Evolutionary conservation across 1,140 invertebrate genomes (phyloP), one percentile per base, ranked within the genome.

Genomic region (Bombus sylvicola): DNA sequence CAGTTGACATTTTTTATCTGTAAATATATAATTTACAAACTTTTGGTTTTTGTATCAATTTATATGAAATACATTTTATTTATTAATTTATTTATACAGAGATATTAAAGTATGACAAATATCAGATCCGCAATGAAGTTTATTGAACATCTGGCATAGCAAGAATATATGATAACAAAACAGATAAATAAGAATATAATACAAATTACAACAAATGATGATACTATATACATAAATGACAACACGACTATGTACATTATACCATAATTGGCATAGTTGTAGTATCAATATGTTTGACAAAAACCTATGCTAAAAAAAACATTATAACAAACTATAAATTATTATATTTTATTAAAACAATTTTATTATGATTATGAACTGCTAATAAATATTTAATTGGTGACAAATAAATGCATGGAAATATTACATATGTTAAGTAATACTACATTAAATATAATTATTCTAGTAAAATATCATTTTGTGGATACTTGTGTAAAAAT

Each of bases 1-100:
- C 98, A 86, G 97, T 97, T 85, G 98, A 97, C 98, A 98, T 98
- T 92, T 96, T 97, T 92, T 81, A 90, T 72, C 92, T 93, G 77
- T 81, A 92, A 92, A 71, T 2, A 79, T 69, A 74, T 80, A 28
- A 57, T 53, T 34, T 73, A 25, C 5, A 73, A 39, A 59, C 28
- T 41, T 59, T 31, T 13, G 10, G 37, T 25, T 66, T 12, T 77
- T 57, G 31, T 28, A 31, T 68, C n/a, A 72, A 59, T 64, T 43
- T 43, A 34, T 39, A 59, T 4, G 10, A 62, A 3, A 81, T 28
- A 57, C 25, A 25, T 25, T 88, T 31, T 53, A 22, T 80, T 53
- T 22, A 68, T 3, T 10, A 22, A 68, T 22, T 28, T 59, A 66
- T 66, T 34, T 25, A 39, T 1, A 69, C 10, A 59, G 3, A 62